Evolutionary conservation across 2,888 invertebrate species (phyloP), one percentile per base, ranked within the genome.

Genomic region (Colostygia pectinataria): DNA sequence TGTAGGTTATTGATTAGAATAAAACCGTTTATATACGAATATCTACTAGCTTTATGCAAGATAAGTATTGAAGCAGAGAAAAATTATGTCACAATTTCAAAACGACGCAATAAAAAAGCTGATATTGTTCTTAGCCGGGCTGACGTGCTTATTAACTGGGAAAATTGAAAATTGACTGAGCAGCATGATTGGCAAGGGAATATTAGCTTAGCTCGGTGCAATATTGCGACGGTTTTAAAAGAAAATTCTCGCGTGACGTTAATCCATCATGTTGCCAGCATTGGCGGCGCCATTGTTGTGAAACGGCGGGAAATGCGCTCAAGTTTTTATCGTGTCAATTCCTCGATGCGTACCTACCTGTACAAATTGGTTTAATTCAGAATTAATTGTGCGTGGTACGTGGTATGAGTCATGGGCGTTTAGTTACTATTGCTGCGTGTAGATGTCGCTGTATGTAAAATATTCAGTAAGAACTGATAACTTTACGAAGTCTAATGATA

Each of bases 131-230:
- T 66, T 62, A 72, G 70, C 75, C 76, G 76, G 65, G 63, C 57
- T 85, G 89, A 85, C 88, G 82, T 76, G 78, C 84, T 87, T 89
- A 89, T 90, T 89, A 89, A 78, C 67, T 70, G 80, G 74, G 83
- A 77, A 88, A 87, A 88, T 87, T 87, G 88, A 85, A 89, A 89
- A 89, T 85, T 87, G 83, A 87, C 83, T 84, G 77, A 76, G 73
- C 69, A 72, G 72, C 78, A 79, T 89, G 89, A 89, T 89, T 89
- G 89, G 89, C 88, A 88, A 81, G 83, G 81, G 80, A 84, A 85
- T 86, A 87, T 88, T 86, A 84, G 83, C 85, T 88, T 85, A 84
- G 83, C 85, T 76, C 69, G 79, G 77, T 85, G 85, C 84, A 83
- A 80, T 83, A 77, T 83, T 77, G 68, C 77, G 68, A 65, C 54